Conservation (phyloP, 2,888 invertebrate species). For the Drosophila picticornis region DNA sequence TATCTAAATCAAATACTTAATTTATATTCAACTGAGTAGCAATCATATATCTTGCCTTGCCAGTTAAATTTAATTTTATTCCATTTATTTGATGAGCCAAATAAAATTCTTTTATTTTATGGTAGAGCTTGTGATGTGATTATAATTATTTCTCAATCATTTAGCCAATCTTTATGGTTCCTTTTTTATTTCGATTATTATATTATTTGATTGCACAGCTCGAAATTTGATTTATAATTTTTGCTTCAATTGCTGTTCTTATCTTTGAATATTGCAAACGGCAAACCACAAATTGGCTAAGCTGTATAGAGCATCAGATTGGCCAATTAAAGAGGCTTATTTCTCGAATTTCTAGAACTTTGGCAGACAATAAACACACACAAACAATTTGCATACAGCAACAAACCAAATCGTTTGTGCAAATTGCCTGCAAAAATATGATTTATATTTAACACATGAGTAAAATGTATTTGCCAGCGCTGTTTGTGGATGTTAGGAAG, state of each 20-base stretch:
- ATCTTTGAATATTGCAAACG: constrained; percentile 17
- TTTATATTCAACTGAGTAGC: constrained; percentile 5
- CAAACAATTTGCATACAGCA: constrained; percentile 29
- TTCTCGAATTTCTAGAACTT: constrained; percentile 15
- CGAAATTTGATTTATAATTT: not conserved
- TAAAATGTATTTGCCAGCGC: constrained; percentile 60
- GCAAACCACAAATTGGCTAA: constrained; percentile 8
- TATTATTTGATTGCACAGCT: constrained; percentile 7
- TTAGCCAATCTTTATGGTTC: not conserved
- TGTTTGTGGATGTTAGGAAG: not conserved
- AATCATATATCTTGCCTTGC: not conserved
- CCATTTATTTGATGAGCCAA: constrained; percentile 18
- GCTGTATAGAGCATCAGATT: constrained; percentile 8
- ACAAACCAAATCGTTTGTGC: constrained; percentile 74
- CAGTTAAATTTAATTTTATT: not conserved
- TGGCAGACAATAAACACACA: constrained; percentile 52
- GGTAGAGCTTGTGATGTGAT: constrained; percentile 16
- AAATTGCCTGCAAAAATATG: constrained; percentile 76
- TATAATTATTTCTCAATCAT: constrained; percentile 10
- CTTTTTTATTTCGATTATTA: not conserved
- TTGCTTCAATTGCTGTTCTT: not conserved
- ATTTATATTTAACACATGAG: constrained; percentile 73
- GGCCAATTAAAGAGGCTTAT: constrained; percentile 52
- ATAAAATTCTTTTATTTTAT: not conserved
- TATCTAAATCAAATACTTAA: not conserved